Evolutionary conservation across 2,797 vertebrate genomes (phyloP).

Genomic region (Hoplostethus mediterraneus): DNA sequence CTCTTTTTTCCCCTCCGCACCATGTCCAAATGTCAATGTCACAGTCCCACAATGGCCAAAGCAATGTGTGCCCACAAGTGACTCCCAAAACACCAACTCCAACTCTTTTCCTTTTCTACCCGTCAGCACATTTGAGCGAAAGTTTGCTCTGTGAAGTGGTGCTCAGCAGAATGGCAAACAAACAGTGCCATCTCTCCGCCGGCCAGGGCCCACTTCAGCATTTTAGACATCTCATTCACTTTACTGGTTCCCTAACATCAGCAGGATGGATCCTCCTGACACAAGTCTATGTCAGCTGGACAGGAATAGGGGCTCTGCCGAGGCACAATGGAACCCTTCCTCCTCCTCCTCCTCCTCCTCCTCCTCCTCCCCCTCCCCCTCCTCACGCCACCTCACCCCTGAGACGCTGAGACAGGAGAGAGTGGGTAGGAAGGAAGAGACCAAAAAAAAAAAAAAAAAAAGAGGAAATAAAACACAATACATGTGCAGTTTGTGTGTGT

Average conservation of each 20-base stretch:
- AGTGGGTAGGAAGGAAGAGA: slow-evolving; percentile 59
- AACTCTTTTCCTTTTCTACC: slow-evolving; percentile 45
- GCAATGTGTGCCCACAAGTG: slow-evolving; percentile 63
- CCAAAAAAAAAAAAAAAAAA: neutral
- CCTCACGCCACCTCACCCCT: slow-evolving; percentile 62
- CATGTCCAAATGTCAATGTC: slow-evolving; percentile 77
- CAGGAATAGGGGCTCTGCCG: slow-evolving; percentile 66
- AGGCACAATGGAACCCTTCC: slow-evolving; percentile 73
- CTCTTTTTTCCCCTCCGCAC: slow-evolving; percentile 40
- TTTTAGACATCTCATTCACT: slow-evolving; percentile 80
- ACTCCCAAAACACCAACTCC: slow-evolving; percentile 67
- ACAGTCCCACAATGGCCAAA: slow-evolving; percentile 62
- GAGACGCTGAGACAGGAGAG: slow-evolving; percentile 64
- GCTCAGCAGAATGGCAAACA: slow-evolving; percentile 83
- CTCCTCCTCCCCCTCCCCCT: slow-evolving; percentile 25
- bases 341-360: slow-evolving; percentile 31
- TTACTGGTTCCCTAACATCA: slow-evolving; percentile 80
- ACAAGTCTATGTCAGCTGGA: slow-evolving; percentile 81
- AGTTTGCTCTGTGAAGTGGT: slow-evolving; percentile 73
- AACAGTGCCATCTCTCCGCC: slow-evolving; percentile 72
- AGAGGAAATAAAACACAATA: neutral
- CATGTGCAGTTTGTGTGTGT: neutral
- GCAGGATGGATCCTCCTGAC: slow-evolving; percentile 82
- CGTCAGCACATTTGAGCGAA: slow-evolving; percentile 74
- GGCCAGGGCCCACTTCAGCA: slow-evolving; percentile 77